These are phyloP conservation scores for Notarius quadriscutis DNA, from an alignment of 2,113 vertebrate genomes.

Conservation along the genomic window DNA sequence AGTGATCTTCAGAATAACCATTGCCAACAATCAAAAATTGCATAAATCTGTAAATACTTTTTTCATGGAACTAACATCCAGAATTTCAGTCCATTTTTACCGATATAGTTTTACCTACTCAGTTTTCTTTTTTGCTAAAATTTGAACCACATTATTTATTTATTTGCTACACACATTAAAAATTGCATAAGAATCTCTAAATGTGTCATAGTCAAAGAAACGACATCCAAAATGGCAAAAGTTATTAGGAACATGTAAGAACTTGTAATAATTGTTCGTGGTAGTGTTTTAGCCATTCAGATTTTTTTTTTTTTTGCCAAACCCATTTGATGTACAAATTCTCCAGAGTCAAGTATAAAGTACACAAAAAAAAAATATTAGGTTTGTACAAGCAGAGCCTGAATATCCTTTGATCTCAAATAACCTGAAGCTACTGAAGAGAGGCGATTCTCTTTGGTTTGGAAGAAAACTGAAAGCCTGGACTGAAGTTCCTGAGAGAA, in stretches of 20 bases:
- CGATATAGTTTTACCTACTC: neutral
- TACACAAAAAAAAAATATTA: neutral
- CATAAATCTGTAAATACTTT: neutral
- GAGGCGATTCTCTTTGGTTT: conserved; percentile 40
- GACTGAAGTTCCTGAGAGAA: conserved; percentile 34
- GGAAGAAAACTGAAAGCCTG: conserved; percentile 17
- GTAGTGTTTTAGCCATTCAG: neutral
- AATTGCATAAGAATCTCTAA: no score
- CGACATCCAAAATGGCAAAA: no score
- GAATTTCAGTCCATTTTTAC: neutral
- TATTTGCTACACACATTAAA: no score
- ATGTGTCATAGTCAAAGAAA: no score
- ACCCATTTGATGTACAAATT: neutral
- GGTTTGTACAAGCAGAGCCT: neutral
- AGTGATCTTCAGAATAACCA: neutral
- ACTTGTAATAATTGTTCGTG: neutral
- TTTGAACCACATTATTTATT: neutral
- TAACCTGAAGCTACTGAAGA: conserved; percentile 5
- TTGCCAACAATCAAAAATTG: neutral
- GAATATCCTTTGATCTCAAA: neutral
- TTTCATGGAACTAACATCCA: neutral
- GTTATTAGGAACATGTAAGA: no score
- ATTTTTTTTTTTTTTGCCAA: neutral
- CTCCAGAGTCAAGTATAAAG: neutral
- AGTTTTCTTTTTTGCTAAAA: neutral